Evolutionary conservation across 2,888 invertebrate species (phyloP).

Genomic region (Willowsia nigromaculata): DNA sequence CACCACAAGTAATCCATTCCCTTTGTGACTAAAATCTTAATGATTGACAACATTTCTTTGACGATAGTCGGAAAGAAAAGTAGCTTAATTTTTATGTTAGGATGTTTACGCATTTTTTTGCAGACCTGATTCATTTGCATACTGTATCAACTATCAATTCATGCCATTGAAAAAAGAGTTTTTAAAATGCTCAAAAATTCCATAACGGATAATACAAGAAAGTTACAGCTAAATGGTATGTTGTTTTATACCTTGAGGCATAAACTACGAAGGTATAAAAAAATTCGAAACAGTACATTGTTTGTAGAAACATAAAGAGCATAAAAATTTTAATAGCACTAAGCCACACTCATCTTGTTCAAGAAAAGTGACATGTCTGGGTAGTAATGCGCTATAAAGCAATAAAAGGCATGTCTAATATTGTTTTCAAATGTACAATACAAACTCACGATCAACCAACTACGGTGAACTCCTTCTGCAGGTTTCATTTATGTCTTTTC

Average conservation of each 20-base stretch:
- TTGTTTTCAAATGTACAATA: not conserved
- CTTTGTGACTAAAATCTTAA: not conserved
- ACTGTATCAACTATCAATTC: not conserved
- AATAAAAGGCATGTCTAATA: not conserved
- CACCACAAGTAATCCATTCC: not conserved
- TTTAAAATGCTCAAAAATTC: not conserved
- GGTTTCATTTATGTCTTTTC: not conserved
- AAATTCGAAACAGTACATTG: not conserved
- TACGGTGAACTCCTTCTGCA: not conserved
- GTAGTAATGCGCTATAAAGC: not conserved
- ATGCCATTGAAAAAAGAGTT: not conserved
- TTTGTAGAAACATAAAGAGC: not conserved
- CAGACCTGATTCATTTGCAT: not conserved
- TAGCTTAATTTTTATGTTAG: not conserved
- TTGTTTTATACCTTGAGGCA: conserved; percentile 32
- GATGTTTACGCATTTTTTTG: not conserved
- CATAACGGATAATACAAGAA: not conserved
- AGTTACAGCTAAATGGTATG: not conserved
- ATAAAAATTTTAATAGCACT: conserved; percentile 25
- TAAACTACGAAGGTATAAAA: not conserved
- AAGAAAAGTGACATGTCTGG: conserved; percentile 25
- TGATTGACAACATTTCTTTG: not conserved
- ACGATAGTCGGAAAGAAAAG: not conserved
- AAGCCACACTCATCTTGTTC: conserved; percentile 9
- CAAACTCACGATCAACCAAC: not conserved